These are phyloP conservation scores for Mormyrus hasselquistii DNA, from an alignment of 2,797 vertebrate species.

Conservation along the genomic window DNA sequence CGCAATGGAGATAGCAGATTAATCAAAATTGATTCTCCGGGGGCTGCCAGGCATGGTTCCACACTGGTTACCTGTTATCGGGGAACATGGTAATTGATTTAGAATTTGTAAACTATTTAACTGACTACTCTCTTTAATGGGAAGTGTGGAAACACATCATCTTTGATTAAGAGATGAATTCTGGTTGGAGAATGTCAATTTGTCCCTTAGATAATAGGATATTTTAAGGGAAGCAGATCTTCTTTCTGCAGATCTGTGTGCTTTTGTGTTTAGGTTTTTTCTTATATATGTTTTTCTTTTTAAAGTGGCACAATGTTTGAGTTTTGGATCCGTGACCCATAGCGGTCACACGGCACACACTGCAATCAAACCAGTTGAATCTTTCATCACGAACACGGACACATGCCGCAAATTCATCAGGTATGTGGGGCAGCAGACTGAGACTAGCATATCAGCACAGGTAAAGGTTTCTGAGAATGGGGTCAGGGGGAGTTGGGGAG, in stretches of 20 bases:
- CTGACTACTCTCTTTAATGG: not conserved
- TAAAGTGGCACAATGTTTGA: not conserved
- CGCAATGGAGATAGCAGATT: constrained; percentile 1
- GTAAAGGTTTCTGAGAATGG: not conserved
- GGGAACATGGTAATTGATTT: not conserved
- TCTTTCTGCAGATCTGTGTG: not conserved
- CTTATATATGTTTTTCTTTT: not conserved
- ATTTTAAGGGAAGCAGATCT: not conserved
- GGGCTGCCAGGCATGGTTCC: not conserved
- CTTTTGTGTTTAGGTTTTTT: not conserved
- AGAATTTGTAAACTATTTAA: not conserved
- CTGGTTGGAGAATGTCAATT: not conserved
- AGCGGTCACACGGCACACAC: not conserved
- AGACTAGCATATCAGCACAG: not conserved
- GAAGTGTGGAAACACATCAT: not conserved
- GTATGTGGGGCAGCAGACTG: not conserved
- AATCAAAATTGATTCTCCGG: not conserved
- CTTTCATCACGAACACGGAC: not conserved
- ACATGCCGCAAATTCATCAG: not conserved
- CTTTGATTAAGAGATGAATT: not conserved
- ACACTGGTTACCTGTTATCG: not conserved
- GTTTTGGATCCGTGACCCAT: not conserved
- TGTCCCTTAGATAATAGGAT: not conserved
- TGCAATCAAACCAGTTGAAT: not conserved
- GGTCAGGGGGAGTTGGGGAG: not conserved